Evolutionary conservation across 2,113 vertebrate species (phyloP).

Genomic region (Chunga burmeisteri): DNA sequence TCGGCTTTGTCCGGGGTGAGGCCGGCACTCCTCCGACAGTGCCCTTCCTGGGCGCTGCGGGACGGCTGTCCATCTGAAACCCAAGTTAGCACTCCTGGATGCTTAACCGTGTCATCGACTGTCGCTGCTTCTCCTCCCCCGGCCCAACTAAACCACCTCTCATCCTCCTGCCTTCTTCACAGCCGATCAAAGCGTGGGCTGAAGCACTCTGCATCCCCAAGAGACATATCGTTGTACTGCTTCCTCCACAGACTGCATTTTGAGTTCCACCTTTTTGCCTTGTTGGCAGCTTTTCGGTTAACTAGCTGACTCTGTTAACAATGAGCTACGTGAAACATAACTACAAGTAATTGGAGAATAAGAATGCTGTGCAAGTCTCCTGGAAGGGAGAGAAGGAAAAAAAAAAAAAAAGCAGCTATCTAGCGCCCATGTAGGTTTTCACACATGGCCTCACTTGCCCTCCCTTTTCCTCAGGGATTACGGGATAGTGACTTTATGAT

Average conservation of each 20-base stretch:
- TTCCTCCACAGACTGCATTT: not conserved
- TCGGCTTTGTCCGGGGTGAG: not conserved
- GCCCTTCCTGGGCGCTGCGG: not conserved
- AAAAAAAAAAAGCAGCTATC: not conserved
- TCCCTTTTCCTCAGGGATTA: not conserved
- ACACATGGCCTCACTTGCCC: not conserved
- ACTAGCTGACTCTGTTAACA: not conserved
- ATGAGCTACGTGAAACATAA: not conserved
- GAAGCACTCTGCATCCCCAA: not conserved
- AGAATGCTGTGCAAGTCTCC: not conserved
- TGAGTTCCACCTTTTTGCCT: not conserved
- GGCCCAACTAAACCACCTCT: not conserved
- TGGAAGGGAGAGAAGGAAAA: not conserved
- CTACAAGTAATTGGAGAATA: not conserved
- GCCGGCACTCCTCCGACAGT: accelerated
- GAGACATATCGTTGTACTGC: not conserved
- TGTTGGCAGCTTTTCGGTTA: not conserved
- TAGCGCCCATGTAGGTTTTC: not conserved
- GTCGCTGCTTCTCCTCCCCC: not conserved
- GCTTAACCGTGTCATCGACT: too few relatives aligned
- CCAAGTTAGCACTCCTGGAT: not conserved
- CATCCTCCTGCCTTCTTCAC: not conserved
- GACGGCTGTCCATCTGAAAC: not conserved
- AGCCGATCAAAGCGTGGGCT: not conserved
- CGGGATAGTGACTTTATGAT: not conserved